phyloP scores from a whole-genome alignment of 2,888 invertebrate genomes.

The Aphodius granarius region DNA sequence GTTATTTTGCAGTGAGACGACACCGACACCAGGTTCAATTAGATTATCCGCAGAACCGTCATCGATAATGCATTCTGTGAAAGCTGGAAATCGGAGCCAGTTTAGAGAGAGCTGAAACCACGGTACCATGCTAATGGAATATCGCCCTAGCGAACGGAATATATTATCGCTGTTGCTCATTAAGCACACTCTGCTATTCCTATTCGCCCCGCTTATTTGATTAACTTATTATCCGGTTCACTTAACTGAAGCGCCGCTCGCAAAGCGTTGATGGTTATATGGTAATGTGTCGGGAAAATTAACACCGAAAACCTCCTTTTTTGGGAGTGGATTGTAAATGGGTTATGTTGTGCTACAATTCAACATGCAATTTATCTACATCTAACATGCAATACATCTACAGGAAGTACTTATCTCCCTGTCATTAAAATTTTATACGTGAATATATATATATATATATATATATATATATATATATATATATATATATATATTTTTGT shows the following conservation, averaged over 20 bases:
- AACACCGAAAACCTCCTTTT: background rate
- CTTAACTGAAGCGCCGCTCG: background rate
- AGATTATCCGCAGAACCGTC: background rate
- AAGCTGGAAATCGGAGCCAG: background rate
- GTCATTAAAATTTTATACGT: too few relatives aligned
- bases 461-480: too few relatives aligned
- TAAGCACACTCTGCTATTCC: background rate
- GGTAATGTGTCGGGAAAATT: background rate
- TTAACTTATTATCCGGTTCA: background rate
- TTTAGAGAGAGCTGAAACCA: background rate
- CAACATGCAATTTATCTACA: background rate
- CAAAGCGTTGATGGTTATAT: background rate
- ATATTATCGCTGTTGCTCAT: background rate
- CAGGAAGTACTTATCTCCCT: too few relatives aligned
- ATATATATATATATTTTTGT: too few relatives aligned
- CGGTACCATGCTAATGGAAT: background rate
- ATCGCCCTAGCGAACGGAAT: background rate
- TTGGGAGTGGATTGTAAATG: background rate
- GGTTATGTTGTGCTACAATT: background rate
- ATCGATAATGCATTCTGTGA: background rate
- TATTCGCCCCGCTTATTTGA: background rate
- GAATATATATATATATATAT: too few relatives aligned
- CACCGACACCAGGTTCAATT: background rate
- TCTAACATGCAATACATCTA: background rate
- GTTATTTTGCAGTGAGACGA: background rate